Percentiles rank a stretch among this genome's conserved stretches.
Conservation (phyloP, 2,797 vertebrate genomes). For the Hoplostethus atlanticus region DNA sequence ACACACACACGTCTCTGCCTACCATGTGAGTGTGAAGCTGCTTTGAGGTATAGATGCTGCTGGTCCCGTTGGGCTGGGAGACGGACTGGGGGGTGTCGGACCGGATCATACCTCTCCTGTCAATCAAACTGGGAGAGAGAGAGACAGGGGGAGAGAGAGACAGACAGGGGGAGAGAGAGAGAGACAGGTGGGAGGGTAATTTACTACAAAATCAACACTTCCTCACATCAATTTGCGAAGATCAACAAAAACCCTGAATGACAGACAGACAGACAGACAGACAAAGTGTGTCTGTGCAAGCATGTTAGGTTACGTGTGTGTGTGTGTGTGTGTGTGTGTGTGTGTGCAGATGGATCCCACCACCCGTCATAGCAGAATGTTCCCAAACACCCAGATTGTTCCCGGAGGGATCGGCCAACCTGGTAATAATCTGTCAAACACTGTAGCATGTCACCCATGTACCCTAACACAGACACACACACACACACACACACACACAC, state of each 20-base stretch:
- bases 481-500: neutral
- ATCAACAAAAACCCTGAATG: too few relatives aligned
- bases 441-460: neutral
- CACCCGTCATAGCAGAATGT: neutral
- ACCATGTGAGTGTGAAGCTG: slow-evolving; percentile 66
- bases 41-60: slow-evolving; percentile 79
- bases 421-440: neutral
- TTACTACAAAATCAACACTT: too few relatives aligned
- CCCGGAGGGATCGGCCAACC: neutral
- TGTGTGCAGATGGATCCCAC: neutral
- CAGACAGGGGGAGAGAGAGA: neutral
- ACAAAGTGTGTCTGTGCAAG: too few relatives aligned
- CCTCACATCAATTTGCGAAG: too few relatives aligned
- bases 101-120: slow-evolving; percentile 92
- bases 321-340: neutral
- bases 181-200: too few relatives aligned
- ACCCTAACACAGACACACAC: too few relatives aligned
- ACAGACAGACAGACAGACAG: too few relatives aligned
- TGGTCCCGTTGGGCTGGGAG: slow-evolving; percentile 88
- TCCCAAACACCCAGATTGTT: neutral
- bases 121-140: slow-evolving; percentile 86
- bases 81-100: slow-evolving; percentile 87
- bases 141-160: neutral
- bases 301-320: too few relatives aligned
- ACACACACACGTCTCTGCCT: slow-evolving; percentile 13